phyloP scores from a whole-genome alignment of 2,113 vertebrate genomes.

The Nerophis lumbriciformis region DNA sequence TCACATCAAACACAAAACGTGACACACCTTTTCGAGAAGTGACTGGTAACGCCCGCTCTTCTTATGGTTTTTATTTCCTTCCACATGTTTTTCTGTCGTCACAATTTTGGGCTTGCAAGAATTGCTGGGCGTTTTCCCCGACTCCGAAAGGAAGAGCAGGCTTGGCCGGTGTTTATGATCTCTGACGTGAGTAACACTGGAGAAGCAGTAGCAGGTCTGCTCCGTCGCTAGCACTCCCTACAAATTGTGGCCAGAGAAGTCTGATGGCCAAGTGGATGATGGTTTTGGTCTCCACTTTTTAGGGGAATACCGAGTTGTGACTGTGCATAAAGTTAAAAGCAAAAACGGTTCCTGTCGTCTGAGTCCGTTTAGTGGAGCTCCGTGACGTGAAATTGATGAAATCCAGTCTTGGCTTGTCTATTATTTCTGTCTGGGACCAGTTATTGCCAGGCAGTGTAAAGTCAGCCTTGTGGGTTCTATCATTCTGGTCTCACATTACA shows the following conservation, averaged over 20 bases:
- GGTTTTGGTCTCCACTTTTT: slow-evolving; percentile 20
- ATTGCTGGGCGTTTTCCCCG: slow-evolving; percentile 39
- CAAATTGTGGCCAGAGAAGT: slow-evolving; percentile 19
- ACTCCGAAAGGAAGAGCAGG: slow-evolving; percentile 49
- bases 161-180: slow-evolving; percentile 31
- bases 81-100: slow-evolving; percentile 20
- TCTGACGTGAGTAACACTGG: slow-evolving; percentile 50
- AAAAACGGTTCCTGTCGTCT: slow-evolving; percentile 17
- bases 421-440: slow-evolving; percentile 32
- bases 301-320: slow-evolving; percentile 33
- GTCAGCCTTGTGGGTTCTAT: slow-evolving; percentile 34
- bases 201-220: slow-evolving; percentile 49
- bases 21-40: slow-evolving; percentile 65
- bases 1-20: neutral
- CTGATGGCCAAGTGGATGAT: slow-evolving; percentile 38
- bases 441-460: slow-evolving; percentile 27
- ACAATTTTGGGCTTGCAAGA: slow-evolving; percentile 51
- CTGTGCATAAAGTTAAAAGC: slow-evolving; percentile 35
- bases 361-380: slow-evolving; percentile 20
- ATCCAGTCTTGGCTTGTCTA: slow-evolving; percentile 26
- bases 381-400: slow-evolving; percentile 37
- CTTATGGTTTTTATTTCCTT: slow-evolving; percentile 46
- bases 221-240: slow-evolving; percentile 44
- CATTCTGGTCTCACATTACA: slow-evolving; percentile 31
- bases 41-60: slow-evolving; percentile 62